Evolutionary conservation across 2,888 invertebrate genomes (phyloP).

Genomic region (Trilocha varians): DNA sequence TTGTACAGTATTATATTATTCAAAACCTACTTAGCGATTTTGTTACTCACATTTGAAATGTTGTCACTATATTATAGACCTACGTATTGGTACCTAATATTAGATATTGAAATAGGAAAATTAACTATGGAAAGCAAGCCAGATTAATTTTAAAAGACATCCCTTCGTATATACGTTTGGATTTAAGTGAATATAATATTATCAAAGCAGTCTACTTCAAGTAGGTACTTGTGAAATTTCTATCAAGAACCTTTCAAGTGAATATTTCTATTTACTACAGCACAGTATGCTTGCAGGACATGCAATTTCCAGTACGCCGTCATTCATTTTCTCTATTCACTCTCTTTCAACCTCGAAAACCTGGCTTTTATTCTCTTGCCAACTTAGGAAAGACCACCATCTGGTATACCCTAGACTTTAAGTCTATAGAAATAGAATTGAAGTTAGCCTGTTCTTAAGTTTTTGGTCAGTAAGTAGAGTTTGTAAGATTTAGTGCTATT

Average conservation of each 20-base stretch:
- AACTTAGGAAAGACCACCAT: not conserved
- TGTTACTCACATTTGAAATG: no score
- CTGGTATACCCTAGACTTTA: not conserved
- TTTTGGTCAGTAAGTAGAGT: not conserved
- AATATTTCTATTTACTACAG: not conserved
- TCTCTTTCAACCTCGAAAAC: constrained; percentile 15
- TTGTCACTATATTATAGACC: no score
- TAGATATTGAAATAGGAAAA: no score
- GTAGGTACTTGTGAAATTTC: no score
- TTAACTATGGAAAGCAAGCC: no score
- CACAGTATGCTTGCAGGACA: not conserved
- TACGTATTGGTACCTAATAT: no score
- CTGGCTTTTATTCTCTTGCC: constrained; percentile 13
- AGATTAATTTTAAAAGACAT: no score
- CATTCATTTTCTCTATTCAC: constrained; percentile 18
- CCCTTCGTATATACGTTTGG: no score
- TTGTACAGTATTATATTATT: no score
- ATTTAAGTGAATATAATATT: no score
- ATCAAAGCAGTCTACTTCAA: no score
- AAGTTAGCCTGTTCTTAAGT: not conserved
- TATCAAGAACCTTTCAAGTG: not conserved
- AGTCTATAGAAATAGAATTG: not conserved
- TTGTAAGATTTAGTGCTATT: not conserved
- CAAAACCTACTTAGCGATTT: no score
- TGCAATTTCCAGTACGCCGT: not conserved